Percentiles rank a stretch among this genome's conserved stretches.
Evolutionary conservation across 2,888 invertebrate species (phyloP).

Genomic region (Heteropelma amictum): DNA sequence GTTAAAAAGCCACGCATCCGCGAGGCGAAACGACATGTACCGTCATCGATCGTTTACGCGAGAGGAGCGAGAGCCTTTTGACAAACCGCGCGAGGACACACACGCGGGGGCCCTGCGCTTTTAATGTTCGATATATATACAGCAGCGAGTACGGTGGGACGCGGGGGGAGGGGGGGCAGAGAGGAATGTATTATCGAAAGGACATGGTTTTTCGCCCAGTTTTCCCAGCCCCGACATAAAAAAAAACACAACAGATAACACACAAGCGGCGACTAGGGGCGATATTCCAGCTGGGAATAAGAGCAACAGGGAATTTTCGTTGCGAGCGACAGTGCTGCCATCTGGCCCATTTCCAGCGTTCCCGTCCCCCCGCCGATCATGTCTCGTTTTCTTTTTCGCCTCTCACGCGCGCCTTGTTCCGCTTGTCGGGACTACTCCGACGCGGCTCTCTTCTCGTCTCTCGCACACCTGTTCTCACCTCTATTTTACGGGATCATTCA

Average conservation of each 20-base stretch:
- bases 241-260: constrained; percentile 74
- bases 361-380: constrained; percentile 2
- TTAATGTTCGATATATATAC: no score
- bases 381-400: not conserved
- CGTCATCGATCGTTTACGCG: not conserved
- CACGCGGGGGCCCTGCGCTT: not conserved
- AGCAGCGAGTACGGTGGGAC: no score
- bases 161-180: no score
- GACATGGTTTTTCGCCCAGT: constrained; percentile 67
- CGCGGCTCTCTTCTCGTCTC: not conserved
- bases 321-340: constrained; percentile 60
- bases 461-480: not conserved
- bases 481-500: not conserved
- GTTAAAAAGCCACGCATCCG: no score
- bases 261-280: constrained; percentile 64
- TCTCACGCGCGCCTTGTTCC: not conserved
- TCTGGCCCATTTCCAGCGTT: constrained; percentile 11
- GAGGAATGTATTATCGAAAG: constrained; percentile 61
- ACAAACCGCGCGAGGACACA: not conserved
- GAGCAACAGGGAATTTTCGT: constrained; percentile 67
- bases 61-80: not conserved
- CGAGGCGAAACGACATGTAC: constrained; percentile 52
- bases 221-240: constrained; percentile 59
- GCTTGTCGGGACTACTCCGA: not conserved
- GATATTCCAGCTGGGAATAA: constrained; percentile 71